These are phyloP conservation scores for Falco berigora DNA, from an alignment of 2,797 vertebrate genomes.

Conservation along the genomic window DNA sequence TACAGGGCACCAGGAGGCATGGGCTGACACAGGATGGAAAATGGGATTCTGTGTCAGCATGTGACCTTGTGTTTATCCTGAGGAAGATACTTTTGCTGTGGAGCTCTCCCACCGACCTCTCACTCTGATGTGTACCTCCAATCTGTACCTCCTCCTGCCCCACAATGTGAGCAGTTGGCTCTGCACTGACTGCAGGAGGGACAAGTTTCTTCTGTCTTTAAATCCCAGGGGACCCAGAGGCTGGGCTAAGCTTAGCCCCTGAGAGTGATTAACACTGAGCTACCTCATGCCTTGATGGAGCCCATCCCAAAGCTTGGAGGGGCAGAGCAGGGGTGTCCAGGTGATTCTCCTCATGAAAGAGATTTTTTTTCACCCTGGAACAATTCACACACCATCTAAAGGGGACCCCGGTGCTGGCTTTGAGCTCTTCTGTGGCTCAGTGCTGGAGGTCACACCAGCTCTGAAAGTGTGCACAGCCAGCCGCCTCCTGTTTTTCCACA, in stretches of 20 bases:
- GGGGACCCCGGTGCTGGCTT: rapidly evolving
- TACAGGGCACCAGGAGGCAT: neutral
- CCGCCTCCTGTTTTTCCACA: neutral
- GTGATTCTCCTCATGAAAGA: neutral
- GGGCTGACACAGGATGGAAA: neutral
- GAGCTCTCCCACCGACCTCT: neutral
- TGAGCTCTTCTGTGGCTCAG: neutral
- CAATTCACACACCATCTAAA: rapidly evolving
- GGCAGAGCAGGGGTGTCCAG: neutral
- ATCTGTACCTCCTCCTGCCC: neutral
- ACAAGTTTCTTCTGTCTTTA: neutral
- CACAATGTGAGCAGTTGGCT: rapidly evolving
- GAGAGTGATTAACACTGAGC: neutral
- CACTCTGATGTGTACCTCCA: rapidly evolving
- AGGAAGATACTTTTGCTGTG: neutral
- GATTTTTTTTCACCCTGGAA: neutral
- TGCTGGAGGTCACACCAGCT: neutral
- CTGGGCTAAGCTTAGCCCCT: neutral
- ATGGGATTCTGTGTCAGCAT: neutral
- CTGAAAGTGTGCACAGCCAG: rapidly evolving
- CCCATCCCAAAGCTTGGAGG: neutral
- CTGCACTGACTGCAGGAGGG: rapidly evolving
- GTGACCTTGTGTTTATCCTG: neutral
- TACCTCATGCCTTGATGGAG: neutral
- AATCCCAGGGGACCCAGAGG: neutral